phyloP scores from a whole-genome alignment of 2,888 invertebrate species.

The Dolomedes plantarius region DNA sequence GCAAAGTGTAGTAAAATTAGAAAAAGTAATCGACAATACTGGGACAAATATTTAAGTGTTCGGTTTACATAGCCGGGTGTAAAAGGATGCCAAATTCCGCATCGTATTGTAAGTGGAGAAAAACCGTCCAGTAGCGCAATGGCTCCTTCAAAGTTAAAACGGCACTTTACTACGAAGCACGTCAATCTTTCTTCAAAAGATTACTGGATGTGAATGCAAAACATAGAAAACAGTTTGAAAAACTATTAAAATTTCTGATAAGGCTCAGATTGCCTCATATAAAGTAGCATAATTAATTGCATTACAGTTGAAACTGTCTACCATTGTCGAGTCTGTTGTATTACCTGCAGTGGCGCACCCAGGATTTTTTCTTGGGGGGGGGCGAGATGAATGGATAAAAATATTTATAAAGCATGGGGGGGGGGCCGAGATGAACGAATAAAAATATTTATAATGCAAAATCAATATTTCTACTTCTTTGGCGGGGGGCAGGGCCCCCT shows the following conservation, averaged over 20 bases:
- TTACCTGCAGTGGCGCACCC: no score
- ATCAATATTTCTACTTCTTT: no score
- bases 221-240: neutral
- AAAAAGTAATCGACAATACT: neutral
- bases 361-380: no score
- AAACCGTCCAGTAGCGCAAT: neutral
- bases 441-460: no score
- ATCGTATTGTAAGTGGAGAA: neutral
- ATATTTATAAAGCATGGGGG: no score
- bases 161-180: neutral
- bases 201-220: neutral
- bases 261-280: no score
- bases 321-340: no score
- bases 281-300: no score
- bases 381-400: no score
- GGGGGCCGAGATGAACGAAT: no score
- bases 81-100: neutral
- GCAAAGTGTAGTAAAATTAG: neutral
- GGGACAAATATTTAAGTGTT: neutral
- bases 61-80: neutral
- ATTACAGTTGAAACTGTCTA: no score
- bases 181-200: neutral
- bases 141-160: constrained; percentile 9
- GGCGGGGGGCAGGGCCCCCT: no score
- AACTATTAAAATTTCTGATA: neutral